Percentiles rank a stretch among this genome's conserved stretches.
These are phyloP conservation scores for Acipenser oxyrinchus DNA, from an alignment of 2,797 vertebrate genomes.

Conservation along the genomic window DNA sequence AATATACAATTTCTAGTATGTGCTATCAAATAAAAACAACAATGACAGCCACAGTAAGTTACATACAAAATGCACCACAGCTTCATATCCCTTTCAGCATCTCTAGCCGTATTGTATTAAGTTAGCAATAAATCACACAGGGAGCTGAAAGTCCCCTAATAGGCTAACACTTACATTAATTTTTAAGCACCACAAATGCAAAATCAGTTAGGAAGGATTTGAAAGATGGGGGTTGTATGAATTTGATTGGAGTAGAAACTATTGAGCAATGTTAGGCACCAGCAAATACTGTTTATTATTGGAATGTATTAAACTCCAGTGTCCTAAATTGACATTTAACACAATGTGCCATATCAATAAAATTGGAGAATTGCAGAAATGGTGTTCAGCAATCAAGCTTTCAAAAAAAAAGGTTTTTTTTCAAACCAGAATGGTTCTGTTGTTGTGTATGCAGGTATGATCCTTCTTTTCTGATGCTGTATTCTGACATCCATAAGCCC, in stretches of 20 bases:
- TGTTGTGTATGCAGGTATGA: constrained; percentile 2
- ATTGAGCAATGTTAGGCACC: constrained; percentile 42
- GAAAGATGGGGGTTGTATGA: constrained; percentile 33
- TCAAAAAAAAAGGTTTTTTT: not conserved
- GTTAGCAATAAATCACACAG: constrained; percentile 62
- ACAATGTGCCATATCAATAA: constrained; percentile 16
- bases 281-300: constrained; percentile 44
- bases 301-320: not conserved
- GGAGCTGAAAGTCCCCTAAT: constrained; percentile 49
- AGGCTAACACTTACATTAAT: constrained; percentile 53
- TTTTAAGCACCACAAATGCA: constrained; percentile 41
- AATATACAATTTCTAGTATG: too few relatives aligned
- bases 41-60: too few relatives aligned
- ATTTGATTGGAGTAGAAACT: constrained; percentile 40
- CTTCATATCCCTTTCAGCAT: constrained; percentile 51
- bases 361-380: not conserved
- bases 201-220: constrained; percentile 41
- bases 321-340: constrained; percentile 20
- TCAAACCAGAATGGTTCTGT: not conserved
- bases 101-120: constrained; percentile 61
- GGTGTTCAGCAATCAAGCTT: not conserved
- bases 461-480: constrained; percentile 13
- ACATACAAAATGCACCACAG: constrained; percentile 30
- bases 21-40: too few relatives aligned
- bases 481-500: constrained; percentile 22